Evolutionary conservation across 2,888 invertebrate species (phyloP), one percentile per base, ranked within the genome.

Genomic region (Machimus rusticus): DNA sequence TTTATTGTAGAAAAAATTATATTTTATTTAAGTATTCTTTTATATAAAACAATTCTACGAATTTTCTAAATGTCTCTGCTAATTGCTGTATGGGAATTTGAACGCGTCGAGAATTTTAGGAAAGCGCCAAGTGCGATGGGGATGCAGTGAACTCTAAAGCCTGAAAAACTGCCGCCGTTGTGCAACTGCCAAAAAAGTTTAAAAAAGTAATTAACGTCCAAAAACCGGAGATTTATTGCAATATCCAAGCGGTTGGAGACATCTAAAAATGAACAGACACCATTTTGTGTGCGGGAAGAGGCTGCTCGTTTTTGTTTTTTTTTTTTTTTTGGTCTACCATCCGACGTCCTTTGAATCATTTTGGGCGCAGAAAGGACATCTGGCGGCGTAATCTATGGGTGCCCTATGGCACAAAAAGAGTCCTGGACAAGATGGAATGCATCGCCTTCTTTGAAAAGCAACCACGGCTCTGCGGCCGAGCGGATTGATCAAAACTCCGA

Each of bases 311-410:
- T 16, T 55, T 57, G 19, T 34, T 34, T 34, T 34, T 34, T 34
- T 34, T 4, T 34, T 34, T 34, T 66, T 66, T 66, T 23, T 57
- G 51, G 12, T 31, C 5, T 51, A 51, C 14, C n/a, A 43, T n/a
- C 77, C 23, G 43, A 37, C 19, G n/a, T 43, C 78, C 31, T 79
- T 79, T 28, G 31, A 79, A 39, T 51, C 79, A 46, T 23, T 51
- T 46, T 16, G 31, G 31, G 9, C 55, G 79, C n/a, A 79, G 23
- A 79, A 79, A 79, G 79, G 51, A 79, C 79, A 79, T 79, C 79
- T 79, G 79, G 23, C 14, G 23, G 23, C 51, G n/a, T 31, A 19
- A 51, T 79, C 79, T 79, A 79, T 79, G 51, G 51, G 14, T 51
- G n/a, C 28, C 28, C 23, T 23, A 12, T 28, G 5, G 31, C 2